These are phyloP conservation scores for Vombatus ursinus DNA, from an alignment of 2,113 vertebrate genomes.

Conservation along the genomic window DNA sequence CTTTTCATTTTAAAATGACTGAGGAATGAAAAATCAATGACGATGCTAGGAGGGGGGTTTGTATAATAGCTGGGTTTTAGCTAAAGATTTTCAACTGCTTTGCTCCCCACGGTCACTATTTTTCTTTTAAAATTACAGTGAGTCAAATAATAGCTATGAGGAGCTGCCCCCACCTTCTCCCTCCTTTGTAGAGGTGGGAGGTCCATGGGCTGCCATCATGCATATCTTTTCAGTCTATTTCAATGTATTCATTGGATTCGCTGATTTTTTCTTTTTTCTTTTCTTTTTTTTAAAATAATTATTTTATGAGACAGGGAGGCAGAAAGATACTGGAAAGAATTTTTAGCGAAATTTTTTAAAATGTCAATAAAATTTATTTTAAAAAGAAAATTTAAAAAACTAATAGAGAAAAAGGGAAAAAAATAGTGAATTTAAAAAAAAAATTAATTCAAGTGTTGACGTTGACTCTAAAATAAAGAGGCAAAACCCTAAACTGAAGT, in stretches of 20 bases:
- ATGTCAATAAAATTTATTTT: not conserved
- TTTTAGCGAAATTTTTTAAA: not conserved
- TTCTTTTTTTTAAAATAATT: not conserved
- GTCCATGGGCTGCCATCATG: not conserved
- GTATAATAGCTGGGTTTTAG: not conserved
- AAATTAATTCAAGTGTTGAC: not conserved
- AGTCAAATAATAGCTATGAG: not conserved
- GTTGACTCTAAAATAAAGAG: not conserved
- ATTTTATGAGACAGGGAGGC: not conserved
- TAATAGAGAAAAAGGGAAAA: not conserved
- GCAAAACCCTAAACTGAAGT: not conserved
- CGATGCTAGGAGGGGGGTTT: not conserved
- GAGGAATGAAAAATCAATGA: not conserved
- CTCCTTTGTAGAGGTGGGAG: not conserved
- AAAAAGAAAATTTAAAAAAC: not conserved
- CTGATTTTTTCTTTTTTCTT: not conserved
- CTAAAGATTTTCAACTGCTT: not conserved
- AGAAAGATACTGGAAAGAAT: not conserved
- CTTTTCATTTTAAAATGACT: conserved; percentile 2
- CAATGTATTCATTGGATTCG: not conserved
- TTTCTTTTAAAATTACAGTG: not conserved
- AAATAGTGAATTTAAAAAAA: not conserved
- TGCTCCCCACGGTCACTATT: not conserved
- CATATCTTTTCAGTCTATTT: not conserved
- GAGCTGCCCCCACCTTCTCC: not conserved